These are phyloP conservation scores for Gadus chalcogrammus DNA, from an alignment of 2,113 vertebrate species.

Conservation along the genomic window DNA sequence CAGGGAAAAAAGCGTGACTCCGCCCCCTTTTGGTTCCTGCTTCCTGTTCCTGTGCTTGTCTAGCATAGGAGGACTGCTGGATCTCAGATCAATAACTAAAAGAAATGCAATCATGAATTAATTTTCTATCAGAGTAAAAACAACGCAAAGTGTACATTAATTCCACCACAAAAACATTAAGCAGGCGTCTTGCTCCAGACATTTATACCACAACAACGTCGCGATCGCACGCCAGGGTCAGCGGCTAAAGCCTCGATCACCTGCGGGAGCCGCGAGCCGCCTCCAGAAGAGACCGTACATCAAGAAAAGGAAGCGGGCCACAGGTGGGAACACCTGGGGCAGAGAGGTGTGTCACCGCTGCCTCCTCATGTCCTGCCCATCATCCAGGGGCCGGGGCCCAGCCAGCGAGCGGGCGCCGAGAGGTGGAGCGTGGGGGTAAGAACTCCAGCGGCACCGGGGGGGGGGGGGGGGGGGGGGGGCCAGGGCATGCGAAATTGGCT, in stretches of 20 bases:
- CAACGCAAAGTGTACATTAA: no score
- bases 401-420: conserved; percentile 23
- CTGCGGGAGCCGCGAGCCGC: conserved; percentile 20
- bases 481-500: conserved; percentile 59
- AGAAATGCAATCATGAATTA: no score
- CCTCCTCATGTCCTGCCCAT: conserved; percentile 39
- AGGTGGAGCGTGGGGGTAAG: conserved; percentile 41
- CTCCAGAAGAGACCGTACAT: conserved; percentile 18
- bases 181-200: no score
- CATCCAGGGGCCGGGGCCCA: conserved; percentile 35
- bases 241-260: background rate
- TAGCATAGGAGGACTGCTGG: no score
- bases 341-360: conserved; percentile 37
- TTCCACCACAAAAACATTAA: no score
- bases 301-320: conserved; percentile 28
- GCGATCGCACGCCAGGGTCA: no score
- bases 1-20: no score
- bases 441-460: conserved; percentile 29
- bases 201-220: no score
- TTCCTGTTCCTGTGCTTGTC: no score
- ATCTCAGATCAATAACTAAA: no score
- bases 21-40: no score
- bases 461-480: conserved; percentile 46
- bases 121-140: no score
- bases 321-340: conserved; percentile 38